Base-by-base conservation (phyloP, 2,797 vertebrate genomes). In the Aselliscus stoliczkanus region DNA sequence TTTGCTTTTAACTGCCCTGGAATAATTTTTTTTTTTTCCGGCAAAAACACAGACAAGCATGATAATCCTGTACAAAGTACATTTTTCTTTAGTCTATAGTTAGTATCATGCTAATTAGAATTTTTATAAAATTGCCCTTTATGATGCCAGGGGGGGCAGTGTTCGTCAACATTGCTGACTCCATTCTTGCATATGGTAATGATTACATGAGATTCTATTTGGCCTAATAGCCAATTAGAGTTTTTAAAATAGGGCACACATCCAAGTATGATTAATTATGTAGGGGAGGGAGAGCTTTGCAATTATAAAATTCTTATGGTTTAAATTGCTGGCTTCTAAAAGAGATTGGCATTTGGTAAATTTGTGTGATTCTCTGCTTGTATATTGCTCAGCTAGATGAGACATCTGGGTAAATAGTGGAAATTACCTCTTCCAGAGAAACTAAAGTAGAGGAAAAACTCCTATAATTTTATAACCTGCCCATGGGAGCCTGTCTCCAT, bases 1-100 rank as follows among this genome's bases (percentile, higher is more conserved):
- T 92, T 93, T 94, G 81, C 72, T 72, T 96, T 95, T 72, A 85
- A 64, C 47, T 62, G 13, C 20, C 60, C 67, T 88, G 52, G 52
- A 92, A 70, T 93, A 27, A 62, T 27, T 4, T 56, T 25, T 23
- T 56, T 60, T 11, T 62, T 62, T 42, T 93, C 70, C 90, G 58
- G 50, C 50, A 77, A 73, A 92, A 67, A 52, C n/a, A 92, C 11
- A 67, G 62, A 23, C 60, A 76, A 89, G 44, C 7, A 3, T 60
- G 76, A 5, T 93, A 62, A 72, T 88, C 89, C n/a, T 65, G 21
- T 72, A 75, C 31, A 54, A 80, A 81, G 58, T 81, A 70, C 20
- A n/a, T 82, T 93, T 93, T 95, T 94, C 73, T 85, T 91, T 60
- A 82, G 34, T 21, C 25, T 88, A 0, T 60, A 64, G 2, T 93